Evolutionary conservation across 2,797 vertebrate genomes (phyloP).

Genomic region (Protosalanx chinensis): DNA sequence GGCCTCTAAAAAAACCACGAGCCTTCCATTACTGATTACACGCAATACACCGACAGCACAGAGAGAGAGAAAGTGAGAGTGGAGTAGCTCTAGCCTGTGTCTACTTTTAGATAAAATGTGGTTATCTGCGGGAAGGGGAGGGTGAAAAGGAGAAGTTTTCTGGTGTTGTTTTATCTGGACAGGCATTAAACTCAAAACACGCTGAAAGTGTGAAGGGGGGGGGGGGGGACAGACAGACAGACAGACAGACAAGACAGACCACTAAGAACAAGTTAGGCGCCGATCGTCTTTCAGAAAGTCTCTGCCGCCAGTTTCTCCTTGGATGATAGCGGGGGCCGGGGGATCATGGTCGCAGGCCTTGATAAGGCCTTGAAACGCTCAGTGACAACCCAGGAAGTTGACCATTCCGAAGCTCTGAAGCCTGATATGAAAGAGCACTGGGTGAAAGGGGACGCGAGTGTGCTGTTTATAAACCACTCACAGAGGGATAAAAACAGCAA

Average conservation of each 20-base stretch:
- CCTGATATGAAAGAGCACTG: slow-evolving; percentile 47
- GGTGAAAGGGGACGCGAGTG: slow-evolving; percentile 53
- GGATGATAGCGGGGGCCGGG: slow-evolving; percentile 55
- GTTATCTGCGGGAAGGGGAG: slow-evolving; percentile 61
- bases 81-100: slow-evolving; percentile 41
- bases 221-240: slow-evolving; percentile 3
- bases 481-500: slow-evolving; percentile 50
- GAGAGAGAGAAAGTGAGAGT: slow-evolving; percentile 9
- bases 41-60: slow-evolving; percentile 41
- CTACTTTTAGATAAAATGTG: slow-evolving; percentile 61
- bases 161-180: slow-evolving; percentile 65
- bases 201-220: slow-evolving; percentile 44
- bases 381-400: slow-evolving; percentile 56
- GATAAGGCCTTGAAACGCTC: slow-evolving; percentile 55
- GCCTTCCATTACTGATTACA: slow-evolving; percentile 56
- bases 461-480: slow-evolving; percentile 61
- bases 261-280: slow-evolving; percentile 6
- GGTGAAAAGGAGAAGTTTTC: slow-evolving; percentile 54
- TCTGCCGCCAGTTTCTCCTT: slow-evolving; percentile 46
- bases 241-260: too few species aligned
- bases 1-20: slow-evolving; percentile 26
- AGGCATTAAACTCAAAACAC: slow-evolving; percentile 58
- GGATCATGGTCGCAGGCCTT: slow-evolving; percentile 51
- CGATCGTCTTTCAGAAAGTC: slow-evolving; percentile 11
- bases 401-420: slow-evolving; percentile 33